Evolutionary conservation across 2,113 vertebrate species (phyloP).

Genomic region (Tylochromis polylepis): DNA sequence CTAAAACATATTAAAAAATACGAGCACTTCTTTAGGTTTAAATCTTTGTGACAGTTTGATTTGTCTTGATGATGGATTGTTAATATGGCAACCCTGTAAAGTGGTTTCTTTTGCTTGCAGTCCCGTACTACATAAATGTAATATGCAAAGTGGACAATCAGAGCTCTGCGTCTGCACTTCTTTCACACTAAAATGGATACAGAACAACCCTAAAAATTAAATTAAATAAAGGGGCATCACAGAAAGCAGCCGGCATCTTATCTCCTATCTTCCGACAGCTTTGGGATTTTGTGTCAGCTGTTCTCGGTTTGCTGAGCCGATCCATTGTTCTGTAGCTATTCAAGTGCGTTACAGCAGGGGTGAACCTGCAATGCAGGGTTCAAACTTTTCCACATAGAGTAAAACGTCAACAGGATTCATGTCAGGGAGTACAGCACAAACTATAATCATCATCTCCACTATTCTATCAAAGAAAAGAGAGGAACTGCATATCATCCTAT

Average conservation of each 20-base stretch:
- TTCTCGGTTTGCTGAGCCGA: constrained; percentile 6
- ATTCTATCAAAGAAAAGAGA: constrained; percentile 68
- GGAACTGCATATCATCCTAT: constrained; percentile 68
- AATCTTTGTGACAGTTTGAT: neutral
- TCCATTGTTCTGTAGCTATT: constrained; percentile 51
- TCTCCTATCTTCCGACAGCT: neutral
- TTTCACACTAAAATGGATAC: neutral
- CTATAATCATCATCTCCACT: constrained; percentile 71
- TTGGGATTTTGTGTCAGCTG: neutral
- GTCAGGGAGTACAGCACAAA: constrained; percentile 67
- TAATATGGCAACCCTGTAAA: neutral
- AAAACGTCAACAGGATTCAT: constrained; percentile 74
- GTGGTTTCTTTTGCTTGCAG: neutral
- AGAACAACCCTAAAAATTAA: neutral
- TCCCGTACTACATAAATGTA: neutral
- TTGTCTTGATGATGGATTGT: neutral
- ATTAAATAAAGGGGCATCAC: neutral
- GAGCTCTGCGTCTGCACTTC: neutral
- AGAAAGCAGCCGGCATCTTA: neutral
- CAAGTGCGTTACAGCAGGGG: constrained; percentile 14
- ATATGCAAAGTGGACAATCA: neutral
- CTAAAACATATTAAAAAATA: neutral
- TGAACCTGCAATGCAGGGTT: constrained; percentile 45
- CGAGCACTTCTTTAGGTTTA: neutral
- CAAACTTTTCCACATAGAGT: constrained; percentile 62